Conservation (phyloP, 2,888 invertebrate genomes). For the Leptinotarsa haldemani region DNA sequence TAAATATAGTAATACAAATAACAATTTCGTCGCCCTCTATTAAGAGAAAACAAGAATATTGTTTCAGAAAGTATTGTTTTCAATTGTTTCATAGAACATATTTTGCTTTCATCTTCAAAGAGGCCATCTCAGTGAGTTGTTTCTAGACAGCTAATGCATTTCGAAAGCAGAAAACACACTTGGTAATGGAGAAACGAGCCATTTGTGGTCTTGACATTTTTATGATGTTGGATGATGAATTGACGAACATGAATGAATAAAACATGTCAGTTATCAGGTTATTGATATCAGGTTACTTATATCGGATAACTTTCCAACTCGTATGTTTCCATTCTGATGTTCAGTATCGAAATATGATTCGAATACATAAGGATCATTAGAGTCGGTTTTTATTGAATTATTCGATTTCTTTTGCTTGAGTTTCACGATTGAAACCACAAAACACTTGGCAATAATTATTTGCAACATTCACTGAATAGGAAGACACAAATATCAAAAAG, state of each 20-base stretch:
- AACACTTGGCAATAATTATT: too few relatives aligned
- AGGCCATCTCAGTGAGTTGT: neutral
- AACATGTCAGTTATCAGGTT: constrained; percentile 13
- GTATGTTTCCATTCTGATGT: neutral
- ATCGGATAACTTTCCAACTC: neutral
- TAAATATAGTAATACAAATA: too few relatives aligned
- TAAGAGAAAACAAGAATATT: too few relatives aligned
- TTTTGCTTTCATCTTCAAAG: neutral
- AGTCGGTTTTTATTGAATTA: neutral
- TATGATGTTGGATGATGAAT: constrained; percentile 17
- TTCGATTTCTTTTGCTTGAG: neutral
- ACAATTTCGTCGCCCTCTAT: too few relatives aligned
- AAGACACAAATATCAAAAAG: too few relatives aligned
- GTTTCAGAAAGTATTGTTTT: neutral
- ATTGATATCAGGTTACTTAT: neutral
- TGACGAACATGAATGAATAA: constrained; percentile 10
- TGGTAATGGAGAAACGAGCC: constrained; percentile 10
- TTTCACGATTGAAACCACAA: too few relatives aligned
- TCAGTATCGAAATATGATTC: neutral
- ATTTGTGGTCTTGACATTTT: constrained; percentile 8
- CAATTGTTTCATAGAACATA: neutral
- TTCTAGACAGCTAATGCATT: neutral
- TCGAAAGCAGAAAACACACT: constrained; percentile 6
- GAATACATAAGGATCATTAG: neutral
- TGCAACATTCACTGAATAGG: too few relatives aligned